phyloP scores from a whole-genome alignment of 2,888 invertebrate species.

The Carterocephalus palaemon region DNA sequence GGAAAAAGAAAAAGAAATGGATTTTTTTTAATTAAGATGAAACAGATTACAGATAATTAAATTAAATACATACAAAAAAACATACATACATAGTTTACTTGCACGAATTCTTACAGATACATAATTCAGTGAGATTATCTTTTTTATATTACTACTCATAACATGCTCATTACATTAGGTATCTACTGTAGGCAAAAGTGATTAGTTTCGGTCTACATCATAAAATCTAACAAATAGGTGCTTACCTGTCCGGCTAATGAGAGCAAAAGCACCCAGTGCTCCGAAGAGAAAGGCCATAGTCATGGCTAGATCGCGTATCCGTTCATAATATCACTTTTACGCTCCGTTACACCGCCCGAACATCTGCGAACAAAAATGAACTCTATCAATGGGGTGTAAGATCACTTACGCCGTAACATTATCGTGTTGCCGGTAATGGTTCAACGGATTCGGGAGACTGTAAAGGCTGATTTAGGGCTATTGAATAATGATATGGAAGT shows the following conservation, averaged over 20 bases:
- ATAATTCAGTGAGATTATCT: no score
- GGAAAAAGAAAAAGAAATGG: no score
- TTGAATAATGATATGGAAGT: conserved; percentile 1
- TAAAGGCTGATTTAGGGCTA: conserved; percentile 15
- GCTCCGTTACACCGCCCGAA: conserved; percentile 42
- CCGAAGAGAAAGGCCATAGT: conserved; percentile 58
- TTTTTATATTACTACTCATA: no score
- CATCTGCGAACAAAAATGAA: conserved; percentile 34
- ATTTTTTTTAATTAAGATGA: no score
- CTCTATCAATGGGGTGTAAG: conserved; percentile 18
- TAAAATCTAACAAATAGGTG: conserved; percentile 1
- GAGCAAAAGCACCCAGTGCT: conserved; percentile 60
- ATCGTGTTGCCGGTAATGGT: conserved; percentile 6
- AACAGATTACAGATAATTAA: no score
- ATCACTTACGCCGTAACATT: not conserved
- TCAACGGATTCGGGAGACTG: conserved; percentile 9
- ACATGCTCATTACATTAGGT: no score
- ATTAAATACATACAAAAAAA: no score
- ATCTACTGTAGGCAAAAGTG: no score
- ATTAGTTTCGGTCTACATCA: no score
- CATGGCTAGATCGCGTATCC: conserved; percentile 60
- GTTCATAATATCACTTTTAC: conserved; percentile 58
- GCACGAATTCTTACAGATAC: no score
- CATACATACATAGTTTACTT: no score
- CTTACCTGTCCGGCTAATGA: conserved; percentile 65